Base-by-base conservation (phyloP, 64 coral and sea anemone genomes). In the Montipora sp. region DNA sequence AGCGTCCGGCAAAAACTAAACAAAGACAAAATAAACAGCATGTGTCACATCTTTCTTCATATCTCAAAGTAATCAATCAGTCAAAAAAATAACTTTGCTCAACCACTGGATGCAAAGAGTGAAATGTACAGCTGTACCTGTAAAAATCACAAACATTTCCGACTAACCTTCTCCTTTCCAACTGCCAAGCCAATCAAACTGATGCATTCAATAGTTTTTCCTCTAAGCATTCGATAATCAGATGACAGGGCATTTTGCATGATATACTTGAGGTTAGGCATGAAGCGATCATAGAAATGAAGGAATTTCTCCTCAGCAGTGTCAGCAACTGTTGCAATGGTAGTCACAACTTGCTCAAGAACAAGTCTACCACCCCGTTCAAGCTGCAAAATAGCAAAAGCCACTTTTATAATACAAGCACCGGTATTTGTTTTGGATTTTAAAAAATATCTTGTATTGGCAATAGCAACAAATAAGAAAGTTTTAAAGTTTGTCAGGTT, bases 201-300 rank as follows among this genome's bases (percentile, higher is more conserved):
- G 75, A 98, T 98, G 47, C 96, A 98, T 20, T 98, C 96, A 49
- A 98, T 98, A 12, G 96, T 98, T 77, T 98, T 98, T 8, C 96
- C 96, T 22, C 96, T 87, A 12, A 98, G 88, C 61, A 98, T 61
- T 20, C 96, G 88, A 60, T 95, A 95, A 58, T 98, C 96, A 80
- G 87, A 89, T 49, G 94, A 88, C 9, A 86, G 86, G 14, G 96
- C 93, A 75, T 98, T 98, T 79, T 98, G 94, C 67, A 98, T 92
- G 45, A 98, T 95, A 66, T 89, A 96, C 73, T 98, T 98, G 1
- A 98, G 78, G 68, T 88, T 96, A 8, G 96, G 96, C 91, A 98
- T 98, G 70, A 98, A 98, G 16, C 96, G 92, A 77, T 98, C 96
- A 80, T 98, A 98, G 43, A 95, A 95, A 15, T 75, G 47, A 3